Conservation (phyloP, 2,888 invertebrate genomes). For the Drosophila greeni region DNA sequence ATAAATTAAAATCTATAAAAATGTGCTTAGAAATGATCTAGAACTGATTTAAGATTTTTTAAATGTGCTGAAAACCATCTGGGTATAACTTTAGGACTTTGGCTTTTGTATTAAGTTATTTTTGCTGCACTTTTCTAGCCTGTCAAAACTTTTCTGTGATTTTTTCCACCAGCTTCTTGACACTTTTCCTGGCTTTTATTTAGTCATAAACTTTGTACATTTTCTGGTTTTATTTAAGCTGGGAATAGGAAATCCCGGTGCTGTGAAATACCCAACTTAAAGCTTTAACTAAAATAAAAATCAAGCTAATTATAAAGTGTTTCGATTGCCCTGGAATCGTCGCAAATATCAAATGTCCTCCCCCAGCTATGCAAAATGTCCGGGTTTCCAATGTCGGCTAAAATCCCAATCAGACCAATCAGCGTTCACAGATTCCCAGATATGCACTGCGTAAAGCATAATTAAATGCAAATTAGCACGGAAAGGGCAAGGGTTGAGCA, state of each 20-base stretch:
- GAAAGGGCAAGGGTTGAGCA: slow-evolving; percentile 71
- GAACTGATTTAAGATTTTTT: too few species aligned
- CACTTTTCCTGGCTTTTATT: not conserved
- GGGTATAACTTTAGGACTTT: not conserved
- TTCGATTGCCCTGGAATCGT: not conserved
- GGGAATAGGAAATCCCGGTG: too few species aligned
- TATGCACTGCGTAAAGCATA: slow-evolving; percentile 78
- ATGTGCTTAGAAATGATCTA: too few species aligned
- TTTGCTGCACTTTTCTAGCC: not conserved
- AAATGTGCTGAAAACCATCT: not conserved
- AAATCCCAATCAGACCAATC: slow-evolving; percentile 85
- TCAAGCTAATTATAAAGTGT: not conserved
- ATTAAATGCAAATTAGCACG: slow-evolving; percentile 59
- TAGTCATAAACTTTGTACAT: not conserved
- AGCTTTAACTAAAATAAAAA: not conserved
- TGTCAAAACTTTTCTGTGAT: slow-evolving; percentile 1
- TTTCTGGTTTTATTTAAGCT: not conserved
- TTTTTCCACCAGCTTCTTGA: not conserved
- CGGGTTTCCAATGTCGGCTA: slow-evolving; percentile 55
- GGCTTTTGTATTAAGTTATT: not conserved
- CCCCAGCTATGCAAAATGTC: slow-evolving; percentile 4
- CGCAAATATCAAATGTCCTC: not conserved
- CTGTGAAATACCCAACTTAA: not conserved
- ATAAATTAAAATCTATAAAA: not conserved
- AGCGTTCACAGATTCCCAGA: slow-evolving; percentile 78